These are phyloP conservation scores for Gadus macrocephalus DNA, from an alignment of 2,113 vertebrate genomes.

Conservation along the genomic window DNA sequence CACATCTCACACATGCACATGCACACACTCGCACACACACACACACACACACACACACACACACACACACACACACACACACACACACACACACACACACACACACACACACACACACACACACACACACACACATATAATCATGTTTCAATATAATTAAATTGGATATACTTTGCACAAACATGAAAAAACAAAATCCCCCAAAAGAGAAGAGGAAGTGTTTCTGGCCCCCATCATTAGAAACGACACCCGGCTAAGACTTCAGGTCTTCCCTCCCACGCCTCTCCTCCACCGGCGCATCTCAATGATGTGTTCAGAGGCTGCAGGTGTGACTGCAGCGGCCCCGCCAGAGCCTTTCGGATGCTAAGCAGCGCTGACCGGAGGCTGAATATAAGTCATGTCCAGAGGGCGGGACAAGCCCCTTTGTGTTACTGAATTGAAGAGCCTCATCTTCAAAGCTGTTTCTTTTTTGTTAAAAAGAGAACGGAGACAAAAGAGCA, in stretches of 20 bases:
- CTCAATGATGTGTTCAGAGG: conserved; percentile 91
- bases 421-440: conserved; percentile 70
- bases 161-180: no score
- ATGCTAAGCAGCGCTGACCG: conserved; percentile 84
- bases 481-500: conserved; percentile 71
- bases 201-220: no score
- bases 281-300: conserved; percentile 72
- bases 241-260: conserved; percentile 64
- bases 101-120: conserved; percentile 24
- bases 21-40: no score
- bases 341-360: conserved; percentile 83
- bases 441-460: conserved; percentile 93
- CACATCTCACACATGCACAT: no score
- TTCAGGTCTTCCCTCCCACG: conserved; percentile 75
- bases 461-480: conserved; percentile 82
- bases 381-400: conserved; percentile 66
- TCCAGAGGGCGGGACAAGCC: conserved; percentile 55
- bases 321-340: conserved; percentile 77
- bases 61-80: conserved; percentile 25
- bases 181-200: no score
- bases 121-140: no score
- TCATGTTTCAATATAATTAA: no score
- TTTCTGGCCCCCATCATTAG: conserved; percentile 26
- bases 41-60: conserved; percentile 15
- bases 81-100: conserved; percentile 18